Evolutionary conservation across 2,888 invertebrate genomes (phyloP), one percentile per base, ranked within the genome.

Genomic region (Hydriomena furcata): DNA sequence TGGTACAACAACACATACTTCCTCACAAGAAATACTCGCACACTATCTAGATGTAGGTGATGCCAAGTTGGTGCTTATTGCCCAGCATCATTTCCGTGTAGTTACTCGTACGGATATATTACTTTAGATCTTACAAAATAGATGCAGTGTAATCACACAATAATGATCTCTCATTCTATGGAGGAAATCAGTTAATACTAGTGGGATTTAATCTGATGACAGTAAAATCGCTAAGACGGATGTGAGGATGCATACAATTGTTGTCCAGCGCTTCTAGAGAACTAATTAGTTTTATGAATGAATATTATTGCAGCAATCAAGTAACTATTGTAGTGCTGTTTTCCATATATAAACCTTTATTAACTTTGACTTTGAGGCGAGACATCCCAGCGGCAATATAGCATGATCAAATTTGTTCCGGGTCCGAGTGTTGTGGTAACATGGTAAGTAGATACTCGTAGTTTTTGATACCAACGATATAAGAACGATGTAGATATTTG

Each of bases 141-240:
- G 53, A 60, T 59, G 52, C 55, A 60, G 58, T 67, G 52, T 56
- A 60, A 58, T 67, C 60, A 53, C 49, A 52, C 59, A 69, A 73
- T 71, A 76, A 73, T 74, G 69, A 79, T 77, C 65, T 78, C 64
- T 73, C 61, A 76, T 77, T 71, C 66, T 69, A 60, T 21, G 21
- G 56, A 58, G 71, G 73, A 77, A 73, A 68, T 65, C 51, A 59
- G 64, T 65, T 72, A 73, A 73, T 79, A 64, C 53, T 61, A 40
- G 58, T 58, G 59, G 63, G 69, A 71, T 69, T 35, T 75, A 72
- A 82, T 77, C 79, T 63, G 52, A 45, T 74, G 73, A 73, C 70
- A 68, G 65, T 63, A 69, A 68, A 74, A 76, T 73, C 52, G 61
- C 63, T 53, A 48, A 61, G 56, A 57, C 43, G 53, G 52, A 50